Evolutionary conservation across 2,888 invertebrate species (phyloP), one percentile per base, ranked within the genome.

Genomic region (Epirrhoe tristata): DNA sequence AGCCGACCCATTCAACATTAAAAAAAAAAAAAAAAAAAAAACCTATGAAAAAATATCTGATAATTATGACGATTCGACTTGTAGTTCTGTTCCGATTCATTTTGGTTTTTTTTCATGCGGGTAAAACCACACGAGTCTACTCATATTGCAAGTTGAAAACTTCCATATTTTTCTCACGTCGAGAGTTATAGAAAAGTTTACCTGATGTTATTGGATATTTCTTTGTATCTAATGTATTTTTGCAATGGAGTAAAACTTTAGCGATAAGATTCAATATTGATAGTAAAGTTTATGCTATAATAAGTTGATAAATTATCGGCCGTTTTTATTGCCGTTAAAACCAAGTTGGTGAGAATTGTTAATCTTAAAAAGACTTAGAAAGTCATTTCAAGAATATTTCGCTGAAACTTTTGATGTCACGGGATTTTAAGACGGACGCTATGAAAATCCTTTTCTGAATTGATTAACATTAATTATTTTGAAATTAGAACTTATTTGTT

Each of bases 181-280:
- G 12, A 43, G 16, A 48, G 48, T 48, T 48, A 16, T 48, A 48
- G 14, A 16, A 48, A 48, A 48, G 48, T 48, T 48, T 48, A 16
- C 48, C 48, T 46, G 46, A 24, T 39, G 10, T 57, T n/a, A 43
- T 43, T 39, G 46, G 57, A 57, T 46, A 43, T 55, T 55, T 57
- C 57, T 43, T 57, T 16, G 16, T 48, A 48, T 48, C 48, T 14
- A 48, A 48, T 48, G 48, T 48, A 48, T 7, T 48, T 46, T 48
- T 16, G 16, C 48, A 53, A 53, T 53, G 34, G 32, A 32, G 10
- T 32, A 14, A 16, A 48, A 16, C 14, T 48, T 16, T 48, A 12
- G 6, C 14, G 48, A 48, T 48, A 48, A 6, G 14, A 48, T 48
- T 48, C 48, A 6, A 48, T 48, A 16, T 16, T 43, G 39, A 43